A percentile compares a stretch with the other conserved stretches of the same genome.
These are phyloP conservation scores for Punctoribates punctum DNA, from an alignment of 2,888 invertebrate genomes.

Conservation along the genomic window DNA sequence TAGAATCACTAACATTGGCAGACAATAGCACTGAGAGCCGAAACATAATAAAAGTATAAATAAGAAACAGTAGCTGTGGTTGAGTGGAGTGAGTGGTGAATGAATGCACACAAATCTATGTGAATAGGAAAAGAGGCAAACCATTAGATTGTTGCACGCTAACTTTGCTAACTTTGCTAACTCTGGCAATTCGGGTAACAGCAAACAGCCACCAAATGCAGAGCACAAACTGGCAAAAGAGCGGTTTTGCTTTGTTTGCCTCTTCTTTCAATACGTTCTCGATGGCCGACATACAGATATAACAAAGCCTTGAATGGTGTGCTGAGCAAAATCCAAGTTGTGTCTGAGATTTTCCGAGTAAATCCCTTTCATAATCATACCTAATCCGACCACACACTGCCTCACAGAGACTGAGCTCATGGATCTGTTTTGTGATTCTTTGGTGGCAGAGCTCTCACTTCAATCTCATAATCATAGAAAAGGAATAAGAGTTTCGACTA, in stretches of 20 bases:
- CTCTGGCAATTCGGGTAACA: no score
- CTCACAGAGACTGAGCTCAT: not conserved
- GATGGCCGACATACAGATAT: not conserved
- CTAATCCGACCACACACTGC: slow-evolving; percentile 39
- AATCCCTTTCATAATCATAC: slow-evolving; percentile 39
- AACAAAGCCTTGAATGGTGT: not conserved
- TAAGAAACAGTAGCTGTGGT: slow-evolving; percentile 8
- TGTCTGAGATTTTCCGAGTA: slow-evolving; percentile 41
- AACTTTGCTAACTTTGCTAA: no score
- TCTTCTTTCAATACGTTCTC: not conserved
- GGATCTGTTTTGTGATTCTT: slow-evolving; percentile 1
- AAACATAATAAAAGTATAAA: slow-evolving; percentile 1
- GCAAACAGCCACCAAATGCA: not conserved
- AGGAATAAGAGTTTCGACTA: not conserved
- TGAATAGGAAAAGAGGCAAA: slow-evolving; percentile 5
- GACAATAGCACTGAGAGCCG: not conserved
- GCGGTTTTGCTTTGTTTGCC: slow-evolving; percentile 15
- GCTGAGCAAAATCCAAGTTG: slow-evolving; percentile 36
- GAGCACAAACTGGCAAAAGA: no score
- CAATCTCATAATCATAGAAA: slow-evolving; percentile 20
- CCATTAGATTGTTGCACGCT: not conserved
- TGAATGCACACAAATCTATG: not conserved
- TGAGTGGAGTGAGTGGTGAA: not conserved
- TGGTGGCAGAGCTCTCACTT: slow-evolving; percentile 7
- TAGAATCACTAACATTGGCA: slow-evolving; percentile 9